phyloP scores from a whole-genome alignment of 2,888 invertebrate species.

The Nematopogon swammerdamellus region DNA sequence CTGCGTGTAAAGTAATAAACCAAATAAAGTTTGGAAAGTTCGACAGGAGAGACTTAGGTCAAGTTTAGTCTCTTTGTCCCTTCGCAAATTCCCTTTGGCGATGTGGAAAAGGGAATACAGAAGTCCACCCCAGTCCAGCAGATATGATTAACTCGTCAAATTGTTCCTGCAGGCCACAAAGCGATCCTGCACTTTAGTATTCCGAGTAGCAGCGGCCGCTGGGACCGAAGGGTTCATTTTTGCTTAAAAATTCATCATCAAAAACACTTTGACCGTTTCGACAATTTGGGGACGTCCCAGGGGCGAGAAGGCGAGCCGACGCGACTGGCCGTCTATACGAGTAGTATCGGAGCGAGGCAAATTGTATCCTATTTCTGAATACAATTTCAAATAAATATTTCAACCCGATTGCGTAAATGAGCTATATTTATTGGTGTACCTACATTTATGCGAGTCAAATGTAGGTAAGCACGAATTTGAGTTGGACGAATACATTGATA shows the following conservation, averaged over 20 bases:
- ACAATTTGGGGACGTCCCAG: slow-evolving; percentile 28
- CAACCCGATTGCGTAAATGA: no score
- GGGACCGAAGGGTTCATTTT: slow-evolving; percentile 36
- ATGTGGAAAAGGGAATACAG: not conserved
- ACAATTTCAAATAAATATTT: no score
- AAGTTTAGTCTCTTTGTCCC: not conserved
- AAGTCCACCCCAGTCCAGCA: not conserved
- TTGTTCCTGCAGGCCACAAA: slow-evolving; percentile 11
- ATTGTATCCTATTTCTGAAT: no score
- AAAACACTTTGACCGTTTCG: slow-evolving; percentile 34
- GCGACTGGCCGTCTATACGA: no score
- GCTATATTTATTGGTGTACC: no score
- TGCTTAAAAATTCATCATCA: slow-evolving; percentile 43
- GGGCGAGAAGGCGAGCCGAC: slow-evolving; percentile 16
- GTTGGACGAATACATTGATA: no score
- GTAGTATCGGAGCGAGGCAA: no score
- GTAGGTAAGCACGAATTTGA: no score
- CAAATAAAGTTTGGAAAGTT: no score
- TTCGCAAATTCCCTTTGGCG: slow-evolving; percentile 2
- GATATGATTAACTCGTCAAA: not conserved
- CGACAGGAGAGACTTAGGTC: not conserved
- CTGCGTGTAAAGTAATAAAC: no score
- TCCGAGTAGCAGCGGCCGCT: slow-evolving; percentile 12
- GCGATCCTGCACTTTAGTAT: slow-evolving; percentile 11
- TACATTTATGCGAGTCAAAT: no score